Conservation (phyloP, 2,888 invertebrate species). For the Rhorus exstirpatorius region DNA sequence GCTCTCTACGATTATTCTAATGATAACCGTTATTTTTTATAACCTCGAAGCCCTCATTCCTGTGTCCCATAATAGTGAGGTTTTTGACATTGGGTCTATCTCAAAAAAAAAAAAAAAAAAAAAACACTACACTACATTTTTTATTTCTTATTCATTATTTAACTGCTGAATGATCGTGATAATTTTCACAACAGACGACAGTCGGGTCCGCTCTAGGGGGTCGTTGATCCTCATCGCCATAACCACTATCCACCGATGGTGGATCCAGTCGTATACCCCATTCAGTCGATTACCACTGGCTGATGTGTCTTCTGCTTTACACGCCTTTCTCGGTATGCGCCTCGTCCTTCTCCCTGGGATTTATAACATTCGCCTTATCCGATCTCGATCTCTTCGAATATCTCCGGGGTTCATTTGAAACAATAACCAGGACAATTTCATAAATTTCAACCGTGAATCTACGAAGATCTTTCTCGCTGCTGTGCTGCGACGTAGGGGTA, state of each 20-base stretch:
- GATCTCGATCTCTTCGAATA: constrained; percentile 80
- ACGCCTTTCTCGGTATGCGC: neutral
- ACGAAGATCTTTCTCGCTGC: constrained; percentile 66
- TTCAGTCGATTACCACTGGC: constrained; percentile 13
- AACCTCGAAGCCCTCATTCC: no score
- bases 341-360: constrained; percentile 69
- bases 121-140: neutral
- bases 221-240: constrained; percentile 71
- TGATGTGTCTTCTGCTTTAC: constrained; percentile 18
- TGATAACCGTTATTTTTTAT: no score
- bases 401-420: constrained; percentile 81
- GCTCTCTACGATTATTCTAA: no score
- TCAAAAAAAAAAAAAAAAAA: no score
- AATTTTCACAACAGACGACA: constrained; percentile 73
- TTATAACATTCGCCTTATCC: constrained; percentile 80
- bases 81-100: no score
- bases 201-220: constrained; percentile 75
- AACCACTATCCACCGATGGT: neutral
- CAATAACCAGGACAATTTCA: constrained; percentile 84
- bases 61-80: no score
- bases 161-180: constrained; percentile 37
- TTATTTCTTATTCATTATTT: constrained; percentile 19
- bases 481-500: constrained; percentile 64
- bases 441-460: constrained; percentile 82
- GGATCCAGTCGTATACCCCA: constrained; percentile 1